Evolutionary conservation across 2,113 vertebrate species (phyloP), one percentile per base, ranked within the genome.

Genomic region (Ictalurus furcatus): DNA sequence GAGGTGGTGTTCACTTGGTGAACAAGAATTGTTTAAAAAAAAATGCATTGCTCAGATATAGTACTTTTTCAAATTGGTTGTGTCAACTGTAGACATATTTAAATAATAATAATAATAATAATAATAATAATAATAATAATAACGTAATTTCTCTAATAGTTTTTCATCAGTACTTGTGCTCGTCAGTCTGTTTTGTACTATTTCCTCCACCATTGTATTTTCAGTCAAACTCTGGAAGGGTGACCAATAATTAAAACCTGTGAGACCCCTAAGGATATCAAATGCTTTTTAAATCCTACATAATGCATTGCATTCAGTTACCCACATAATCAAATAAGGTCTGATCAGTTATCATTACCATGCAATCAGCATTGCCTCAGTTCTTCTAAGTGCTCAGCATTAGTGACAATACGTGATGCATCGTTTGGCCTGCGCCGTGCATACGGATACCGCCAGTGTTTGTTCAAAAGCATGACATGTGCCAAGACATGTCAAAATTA

Each of bases 391-490:
- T n/a, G 83, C 80, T 81, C 63, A 3, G 84, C 71, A 90, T 91
- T 88, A 91, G 86, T 87, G 85, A 90, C 89, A 87, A 89, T 84
- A 85, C 88, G 89, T 48, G 87, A 91, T 67, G 88, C 87, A 87
- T 90, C 87, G 81, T 79, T 78, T 25, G 88, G 74, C 84, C 84
- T 40, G 88, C 84, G 28, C 84, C 34, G 74, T 85, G 88, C 84
- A 89, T 89, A 89, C n/a, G 84, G 86, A 89, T 86, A 80, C 82
- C 5, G 11, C 67, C n/a, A 23, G 59, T 89, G 84, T 92, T 89
- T 92, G 91, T 95, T 95, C 93, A 95, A 95, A 95, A 95, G 94
- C 94, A 93, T 94, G 94, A 94, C 94, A 94, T 95, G 94, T 94
- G 92, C 93, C 92, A 93, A 93, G 90, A 94, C 91, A 91, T 94